Conservation (phyloP, 2,888 invertebrate species). For the Apomyelois bistriatella region DNA sequence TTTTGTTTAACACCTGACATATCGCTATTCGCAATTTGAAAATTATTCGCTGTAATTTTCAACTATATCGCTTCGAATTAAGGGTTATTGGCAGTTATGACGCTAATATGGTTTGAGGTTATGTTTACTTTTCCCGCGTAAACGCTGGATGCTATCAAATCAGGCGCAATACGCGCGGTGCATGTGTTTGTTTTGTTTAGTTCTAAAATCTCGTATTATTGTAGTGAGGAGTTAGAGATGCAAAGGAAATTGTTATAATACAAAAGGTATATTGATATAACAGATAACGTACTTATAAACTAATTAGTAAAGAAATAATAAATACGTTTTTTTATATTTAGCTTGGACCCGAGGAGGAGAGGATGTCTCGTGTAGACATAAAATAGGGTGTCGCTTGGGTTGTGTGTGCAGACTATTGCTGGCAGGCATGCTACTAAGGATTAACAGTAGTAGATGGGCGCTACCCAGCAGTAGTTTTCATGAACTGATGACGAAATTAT, state of each 20-base stretch:
- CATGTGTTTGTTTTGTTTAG: constrained; percentile 43
- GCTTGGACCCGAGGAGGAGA: too few species aligned
- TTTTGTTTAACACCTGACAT: constrained; percentile 54
- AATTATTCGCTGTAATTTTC: constrained; percentile 38
- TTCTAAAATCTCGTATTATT: constrained; percentile 43
- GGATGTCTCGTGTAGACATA: too few species aligned
- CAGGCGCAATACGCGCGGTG: constrained; percentile 21
- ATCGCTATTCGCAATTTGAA: constrained; percentile 32
- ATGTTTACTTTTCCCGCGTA: constrained; percentile 39
- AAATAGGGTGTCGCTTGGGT: too few species aligned
- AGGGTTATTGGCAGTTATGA: constrained; percentile 26
- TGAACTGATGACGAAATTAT: too few species aligned
- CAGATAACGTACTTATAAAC: too few species aligned
- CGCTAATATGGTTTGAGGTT: constrained; percentile 29
- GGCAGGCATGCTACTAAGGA: too few species aligned
- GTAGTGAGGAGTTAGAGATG: constrained; percentile 19
- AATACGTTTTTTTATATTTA: too few species aligned
- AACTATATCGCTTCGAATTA: constrained; percentile 40
- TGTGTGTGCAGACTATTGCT: too few species aligned
- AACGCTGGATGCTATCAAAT: constrained; percentile 34
- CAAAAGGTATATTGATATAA: too few species aligned
- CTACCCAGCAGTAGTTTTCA: too few species aligned
- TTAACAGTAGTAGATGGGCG: too few species aligned
- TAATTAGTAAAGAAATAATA: too few species aligned
- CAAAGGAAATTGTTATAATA: neutral